Percentiles rank a stretch among this genome's conserved stretches.
Evolutionary conservation across 2,797 vertebrate species (phyloP).

Genomic region (Xenopus petersii): DNA sequence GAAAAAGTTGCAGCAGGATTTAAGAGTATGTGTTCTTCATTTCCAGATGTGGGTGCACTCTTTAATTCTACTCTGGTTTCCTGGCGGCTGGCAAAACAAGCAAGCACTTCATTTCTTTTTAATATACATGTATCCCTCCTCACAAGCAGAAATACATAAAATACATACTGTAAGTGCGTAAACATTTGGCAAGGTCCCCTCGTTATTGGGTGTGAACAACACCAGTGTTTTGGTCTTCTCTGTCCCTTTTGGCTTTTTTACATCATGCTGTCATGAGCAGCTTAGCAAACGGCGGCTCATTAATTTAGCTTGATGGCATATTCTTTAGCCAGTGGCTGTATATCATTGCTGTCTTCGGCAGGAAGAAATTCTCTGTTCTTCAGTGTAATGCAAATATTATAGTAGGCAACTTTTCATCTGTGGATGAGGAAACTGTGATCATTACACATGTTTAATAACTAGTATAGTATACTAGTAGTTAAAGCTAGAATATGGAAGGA

Average conservation of each 20-base stretch:
- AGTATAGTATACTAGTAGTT: background rate
- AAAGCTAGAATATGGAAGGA: background rate
- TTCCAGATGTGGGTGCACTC: slow-evolving; percentile 40
- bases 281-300: slow-evolving; percentile 16
- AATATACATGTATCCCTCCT: slow-evolving; percentile 35
- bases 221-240: slow-evolving; percentile 29
- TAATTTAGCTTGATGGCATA: slow-evolving; percentile 27
- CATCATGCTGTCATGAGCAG: slow-evolving; percentile 17
- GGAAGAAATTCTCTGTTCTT: slow-evolving; percentile 15
- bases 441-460: background rate
- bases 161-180: slow-evolving; percentile 5
- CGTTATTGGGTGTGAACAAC: slow-evolving; percentile 34
- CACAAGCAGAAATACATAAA: slow-evolving; percentile 43
- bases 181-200: slow-evolving; percentile 38
- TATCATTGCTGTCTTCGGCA: slow-evolving; percentile 10
- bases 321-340: slow-evolving; percentile 8
- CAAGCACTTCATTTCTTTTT: slow-evolving; percentile 48
- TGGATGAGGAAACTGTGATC: background rate
- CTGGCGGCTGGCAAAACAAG: slow-evolving; percentile 38
- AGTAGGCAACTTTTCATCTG: background rate
- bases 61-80: slow-evolving; percentile 50
- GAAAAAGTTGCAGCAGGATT: slow-evolving; percentile 41
- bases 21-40: slow-evolving; percentile 46
- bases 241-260: slow-evolving; percentile 20
- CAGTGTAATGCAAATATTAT: background rate